These are phyloP conservation scores for Otus scops DNA, from an alignment of 2,797 vertebrate genomes.

Conservation along the genomic window DNA sequence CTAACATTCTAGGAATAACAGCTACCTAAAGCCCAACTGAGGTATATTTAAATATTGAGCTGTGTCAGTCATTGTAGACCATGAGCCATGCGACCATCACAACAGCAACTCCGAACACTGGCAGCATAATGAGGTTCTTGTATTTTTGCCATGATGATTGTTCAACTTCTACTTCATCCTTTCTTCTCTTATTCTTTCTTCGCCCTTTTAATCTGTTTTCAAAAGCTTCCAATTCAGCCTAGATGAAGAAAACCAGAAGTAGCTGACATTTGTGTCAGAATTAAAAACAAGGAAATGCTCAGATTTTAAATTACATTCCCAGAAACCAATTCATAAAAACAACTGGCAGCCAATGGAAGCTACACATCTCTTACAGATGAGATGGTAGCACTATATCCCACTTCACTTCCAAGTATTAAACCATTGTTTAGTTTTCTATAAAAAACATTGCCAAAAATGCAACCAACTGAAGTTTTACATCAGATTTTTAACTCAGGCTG, in stretches of 20 bases:
- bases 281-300: background rate
- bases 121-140: conserved; percentile 80
- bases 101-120: conserved; percentile 78
- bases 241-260: conserved; percentile 11
- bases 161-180: conserved; percentile 82
- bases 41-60: conserved; percentile 28
- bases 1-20: conserved; percentile 33
- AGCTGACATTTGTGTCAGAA: background rate
- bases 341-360: background rate
- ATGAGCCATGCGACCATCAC: conserved; percentile 82
- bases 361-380: background rate
- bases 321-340: background rate
- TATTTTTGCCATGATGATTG: conserved; percentile 77
- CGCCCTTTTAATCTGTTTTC: conserved; percentile 92
- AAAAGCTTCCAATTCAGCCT: conserved; percentile 95
- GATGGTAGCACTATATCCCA: background rate
- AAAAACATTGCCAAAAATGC: background rate
- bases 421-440: background rate
- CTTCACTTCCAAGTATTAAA: background rate
- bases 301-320: background rate
- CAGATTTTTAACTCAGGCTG: background rate
- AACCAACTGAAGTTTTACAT: background rate
- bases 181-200: conserved; percentile 84
- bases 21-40: conserved; percentile 39
- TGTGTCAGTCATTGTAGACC: conserved; percentile 61